Conservation (phyloP, 2,113 vertebrate genomes). For the Sisor rabdophorus region DNA sequence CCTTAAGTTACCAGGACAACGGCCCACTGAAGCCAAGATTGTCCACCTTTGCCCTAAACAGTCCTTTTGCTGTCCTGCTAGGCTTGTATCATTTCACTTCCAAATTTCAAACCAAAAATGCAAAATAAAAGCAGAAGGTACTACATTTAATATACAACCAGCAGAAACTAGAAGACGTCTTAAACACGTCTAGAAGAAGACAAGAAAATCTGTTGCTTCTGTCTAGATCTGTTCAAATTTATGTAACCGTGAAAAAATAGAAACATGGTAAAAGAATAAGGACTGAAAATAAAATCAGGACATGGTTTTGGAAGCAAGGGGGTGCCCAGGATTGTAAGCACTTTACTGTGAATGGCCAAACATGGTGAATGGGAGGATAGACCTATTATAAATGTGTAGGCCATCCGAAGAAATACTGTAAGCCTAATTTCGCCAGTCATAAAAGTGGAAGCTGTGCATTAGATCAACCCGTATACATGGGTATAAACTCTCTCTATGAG, state of each 20-base stretch:
- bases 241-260: neutral
- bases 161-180: too few relatives aligned
- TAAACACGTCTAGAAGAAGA: neutral
- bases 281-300: neutral
- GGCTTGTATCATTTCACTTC: neutral
- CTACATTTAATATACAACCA: neutral
- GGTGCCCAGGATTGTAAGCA: conserved; percentile 11
- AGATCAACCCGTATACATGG: conserved; percentile 14
- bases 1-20: too few relatives aligned
- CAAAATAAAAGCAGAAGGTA: conserved; percentile 4
- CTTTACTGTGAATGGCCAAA: neutral
- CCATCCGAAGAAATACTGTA: conserved; percentile 2
- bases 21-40: too few relatives aligned
- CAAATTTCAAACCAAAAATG: neutral
- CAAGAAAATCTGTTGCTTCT: conserved; percentile 5
- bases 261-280: neutral
- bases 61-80: conserved; percentile 11
- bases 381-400: neutral
- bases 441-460: conserved; percentile 24
- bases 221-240: neutral
- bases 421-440: conserved; percentile 7
- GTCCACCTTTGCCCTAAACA: too few relatives aligned
- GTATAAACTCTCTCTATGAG: conserved; percentile 11
- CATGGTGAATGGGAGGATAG: neutral
- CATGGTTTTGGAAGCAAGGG: neutral